Conservation (phyloP, 64 coral and sea anemone genomes). For the Montipora cactus region DNA sequence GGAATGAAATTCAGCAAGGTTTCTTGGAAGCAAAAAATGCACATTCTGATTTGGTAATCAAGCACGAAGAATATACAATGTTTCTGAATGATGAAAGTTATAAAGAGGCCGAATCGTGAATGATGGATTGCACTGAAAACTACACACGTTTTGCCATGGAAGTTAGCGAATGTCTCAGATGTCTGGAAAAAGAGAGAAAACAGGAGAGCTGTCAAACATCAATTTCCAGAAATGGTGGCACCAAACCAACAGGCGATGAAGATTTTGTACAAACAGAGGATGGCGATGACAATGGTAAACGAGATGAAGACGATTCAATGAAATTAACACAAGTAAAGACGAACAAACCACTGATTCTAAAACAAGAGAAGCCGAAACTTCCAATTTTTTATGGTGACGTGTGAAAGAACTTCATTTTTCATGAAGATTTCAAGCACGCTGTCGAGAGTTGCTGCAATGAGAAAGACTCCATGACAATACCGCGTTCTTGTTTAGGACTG, state of each 20-base stretch:
- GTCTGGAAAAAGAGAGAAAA: too few relatives aligned
- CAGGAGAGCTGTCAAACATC: too few relatives aligned
- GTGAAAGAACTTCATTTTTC: conserved; percentile 73
- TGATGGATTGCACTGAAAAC: conserved; percentile 42
- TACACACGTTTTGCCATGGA: background rate
- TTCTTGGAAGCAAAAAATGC: conserved; percentile 16
- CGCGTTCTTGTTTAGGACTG: conserved; percentile 58
- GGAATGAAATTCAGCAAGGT: background rate
- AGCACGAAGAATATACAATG: conserved; percentile 57
- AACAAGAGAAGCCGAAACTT: conserved; percentile 70
- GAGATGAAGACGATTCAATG: background rate
- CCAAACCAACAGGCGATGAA: background rate
- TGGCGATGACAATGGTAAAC: background rate
- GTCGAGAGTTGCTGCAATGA: conserved; percentile 66
- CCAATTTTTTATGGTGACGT: conserved; percentile 72
- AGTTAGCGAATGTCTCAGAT: background rate
- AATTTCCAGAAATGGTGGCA: background rate
- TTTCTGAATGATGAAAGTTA: conserved; percentile 67
- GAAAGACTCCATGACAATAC: conserved; percentile 69
- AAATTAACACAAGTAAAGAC: background rate
- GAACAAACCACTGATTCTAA: background rate
- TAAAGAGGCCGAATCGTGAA: conserved; percentile 50
- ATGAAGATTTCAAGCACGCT: conserved; percentile 66
- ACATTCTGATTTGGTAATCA: background rate
- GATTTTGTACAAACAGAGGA: background rate